A percentile compares a stretch with the other conserved stretches of the same genome.
Evolutionary conservation across 2,797 vertebrate genomes (phyloP).

Genomic region (Hybognathus amarus): DNA sequence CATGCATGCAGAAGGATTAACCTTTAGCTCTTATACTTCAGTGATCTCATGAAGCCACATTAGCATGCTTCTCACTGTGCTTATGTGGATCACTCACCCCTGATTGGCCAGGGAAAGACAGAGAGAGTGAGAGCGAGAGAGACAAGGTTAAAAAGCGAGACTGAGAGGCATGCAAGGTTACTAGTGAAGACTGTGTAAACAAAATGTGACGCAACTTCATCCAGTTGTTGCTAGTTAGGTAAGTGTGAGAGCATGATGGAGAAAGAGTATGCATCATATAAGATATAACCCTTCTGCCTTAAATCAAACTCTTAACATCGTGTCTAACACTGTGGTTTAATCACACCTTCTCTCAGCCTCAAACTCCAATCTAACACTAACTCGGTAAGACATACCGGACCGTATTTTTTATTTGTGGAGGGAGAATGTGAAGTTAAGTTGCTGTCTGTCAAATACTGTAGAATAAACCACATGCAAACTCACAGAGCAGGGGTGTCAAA

Average conservation of each 20-base stretch:
- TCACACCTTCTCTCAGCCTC: not conserved
- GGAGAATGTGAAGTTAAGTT: not conserved
- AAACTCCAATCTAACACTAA: not conserved
- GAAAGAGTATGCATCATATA: not conserved
- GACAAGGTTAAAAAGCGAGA: conserved; percentile 7
- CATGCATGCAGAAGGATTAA: not conserved
- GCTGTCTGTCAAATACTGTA: not conserved
- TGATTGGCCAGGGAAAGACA: conserved; percentile 3
- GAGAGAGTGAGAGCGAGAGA: not conserved
- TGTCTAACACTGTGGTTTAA: conserved; percentile 3
- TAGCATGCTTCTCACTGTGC: conserved; percentile 5
- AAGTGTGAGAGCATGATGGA: not conserved
- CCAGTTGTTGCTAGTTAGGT: not conserved
- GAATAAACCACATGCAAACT: conserved; percentile 2
- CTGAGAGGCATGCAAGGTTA: not conserved
- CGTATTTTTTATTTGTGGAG: not conserved
- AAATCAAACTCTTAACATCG: not conserved
- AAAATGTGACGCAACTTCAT: not conserved
- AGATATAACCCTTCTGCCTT: conserved; percentile 1
- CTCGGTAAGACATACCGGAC: not conserved
- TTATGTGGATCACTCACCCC: conserved; percentile 4
- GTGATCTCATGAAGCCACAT: conserved; percentile 6
- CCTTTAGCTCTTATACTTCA: not conserved
- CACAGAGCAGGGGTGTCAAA: conserved; percentile 5
- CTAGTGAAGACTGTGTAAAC: conserved; percentile 16